Conservation (phyloP, 2,797 vertebrate species). For the Argya squamiceps region DNA sequence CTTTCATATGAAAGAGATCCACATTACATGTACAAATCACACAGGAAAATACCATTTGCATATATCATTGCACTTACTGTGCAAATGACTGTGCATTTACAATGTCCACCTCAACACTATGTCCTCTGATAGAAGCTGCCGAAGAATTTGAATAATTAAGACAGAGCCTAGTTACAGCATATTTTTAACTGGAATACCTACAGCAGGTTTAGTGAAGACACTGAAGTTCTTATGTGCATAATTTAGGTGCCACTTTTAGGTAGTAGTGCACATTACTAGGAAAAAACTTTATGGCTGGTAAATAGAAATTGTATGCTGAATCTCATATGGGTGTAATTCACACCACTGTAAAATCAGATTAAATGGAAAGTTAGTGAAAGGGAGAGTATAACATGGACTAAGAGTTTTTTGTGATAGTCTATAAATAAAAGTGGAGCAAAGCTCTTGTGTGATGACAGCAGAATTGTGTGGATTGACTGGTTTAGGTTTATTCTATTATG, state of each 20-base stretch:
- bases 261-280: background rate
- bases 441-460: background rate
- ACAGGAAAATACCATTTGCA: conserved; percentile 4
- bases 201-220: background rate
- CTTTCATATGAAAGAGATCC: background rate
- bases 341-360: background rate
- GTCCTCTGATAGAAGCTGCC: background rate
- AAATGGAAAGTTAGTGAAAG: background rate
- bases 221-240: background rate
- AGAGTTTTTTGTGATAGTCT: background rate
- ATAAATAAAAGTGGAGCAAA: background rate
- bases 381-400: background rate
- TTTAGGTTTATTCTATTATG: background rate
- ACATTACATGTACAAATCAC: background rate
- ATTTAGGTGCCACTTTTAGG: background rate
- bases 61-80: background rate
- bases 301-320: background rate
- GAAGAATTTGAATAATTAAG: background rate
- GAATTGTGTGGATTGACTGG: background rate
- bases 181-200: background rate
- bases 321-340: background rate
- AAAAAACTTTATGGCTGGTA: background rate
- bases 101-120: background rate
- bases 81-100: background rate
- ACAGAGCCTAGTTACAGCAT: background rate